Percentiles rank a stretch among this genome's conserved stretches.
Conservation (phyloP, 2,888 invertebrate genomes). For the Drosophila bunnanda region DNA sequence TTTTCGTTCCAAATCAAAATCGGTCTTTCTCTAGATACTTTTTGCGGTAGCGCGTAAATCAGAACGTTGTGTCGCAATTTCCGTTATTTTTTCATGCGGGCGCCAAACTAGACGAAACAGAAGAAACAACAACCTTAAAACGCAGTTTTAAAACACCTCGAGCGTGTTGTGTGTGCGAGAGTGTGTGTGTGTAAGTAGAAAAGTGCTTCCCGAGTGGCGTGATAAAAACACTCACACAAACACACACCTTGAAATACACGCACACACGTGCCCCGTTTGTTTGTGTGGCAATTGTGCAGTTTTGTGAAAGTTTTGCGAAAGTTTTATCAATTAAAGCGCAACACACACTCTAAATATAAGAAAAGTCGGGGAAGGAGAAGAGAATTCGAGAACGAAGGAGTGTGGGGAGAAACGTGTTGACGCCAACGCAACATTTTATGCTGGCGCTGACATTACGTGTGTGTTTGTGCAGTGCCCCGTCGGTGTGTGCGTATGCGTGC, state of each 20-base stretch:
- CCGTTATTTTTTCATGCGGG: constrained; percentile 54
- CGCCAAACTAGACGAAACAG: constrained; percentile 53
- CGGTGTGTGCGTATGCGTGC: constrained; percentile 29
- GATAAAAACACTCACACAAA: constrained; percentile 17
- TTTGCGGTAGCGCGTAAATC: constrained; percentile 1
- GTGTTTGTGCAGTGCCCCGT: constrained; percentile 23
- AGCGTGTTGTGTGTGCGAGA: constrained; percentile 12
- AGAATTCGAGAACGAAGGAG: constrained; percentile 7
- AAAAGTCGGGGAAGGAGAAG: constrained; percentile 4
- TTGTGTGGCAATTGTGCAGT: constrained; percentile 43
- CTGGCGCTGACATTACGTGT: constrained; percentile 39
- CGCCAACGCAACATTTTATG: constrained; percentile 48
- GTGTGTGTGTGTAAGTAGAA: constrained; percentile 34
- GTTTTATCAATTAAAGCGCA: constrained; percentile 52
- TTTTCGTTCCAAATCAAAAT: constrained; percentile 10
- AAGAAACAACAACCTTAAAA: constrained; percentile 50
- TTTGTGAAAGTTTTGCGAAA: constrained; percentile 55
- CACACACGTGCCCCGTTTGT: constrained; percentile 3
- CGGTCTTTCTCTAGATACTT: background rate
- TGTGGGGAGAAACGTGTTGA: constrained; percentile 24
- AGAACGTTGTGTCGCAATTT: constrained; percentile 44
- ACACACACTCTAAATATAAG: constrained; percentile 14
- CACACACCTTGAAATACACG: background rate
- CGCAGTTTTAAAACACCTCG: constrained; percentile 56
- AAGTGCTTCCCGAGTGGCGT: constrained; percentile 34